Conservation (phyloP, 2,888 invertebrate species). For the Drosophila aldrichi region DNA sequence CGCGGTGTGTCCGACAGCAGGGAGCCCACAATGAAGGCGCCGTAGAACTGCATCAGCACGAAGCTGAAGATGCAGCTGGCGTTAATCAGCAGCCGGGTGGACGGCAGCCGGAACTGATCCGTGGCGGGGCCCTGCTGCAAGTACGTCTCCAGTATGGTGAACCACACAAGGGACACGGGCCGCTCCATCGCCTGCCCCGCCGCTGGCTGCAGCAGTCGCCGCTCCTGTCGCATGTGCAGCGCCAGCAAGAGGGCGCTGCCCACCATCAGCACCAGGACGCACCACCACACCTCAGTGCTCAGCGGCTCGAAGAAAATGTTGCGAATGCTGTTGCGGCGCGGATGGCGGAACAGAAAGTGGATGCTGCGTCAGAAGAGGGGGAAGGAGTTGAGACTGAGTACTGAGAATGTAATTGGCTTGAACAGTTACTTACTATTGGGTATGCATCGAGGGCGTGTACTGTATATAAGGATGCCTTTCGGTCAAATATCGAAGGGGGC, state of each 20-base stretch:
- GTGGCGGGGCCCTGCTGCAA: constrained; percentile 82
- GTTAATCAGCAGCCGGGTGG: constrained; percentile 78
- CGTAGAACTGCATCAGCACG: constrained; percentile 83
- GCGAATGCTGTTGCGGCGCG: constrained; percentile 75
- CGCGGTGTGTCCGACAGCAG: constrained; percentile 77
- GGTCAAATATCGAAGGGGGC: constrained; percentile 74
- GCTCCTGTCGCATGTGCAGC: constrained; percentile 73
- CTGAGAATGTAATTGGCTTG: too few relatives aligned
- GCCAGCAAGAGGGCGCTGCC: constrained; percentile 64
- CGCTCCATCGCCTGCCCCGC: constrained; percentile 47
- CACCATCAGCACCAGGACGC: constrained; percentile 68
- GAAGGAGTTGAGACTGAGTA: not conserved
- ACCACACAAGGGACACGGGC: constrained; percentile 70
- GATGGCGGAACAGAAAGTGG: constrained; percentile 83
- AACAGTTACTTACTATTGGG: constrained; percentile 73
- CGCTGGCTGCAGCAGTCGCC: constrained; percentile 8
- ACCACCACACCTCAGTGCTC: constrained; percentile 79
- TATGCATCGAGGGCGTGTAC: constrained; percentile 72
- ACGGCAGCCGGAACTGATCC: constrained; percentile 69
- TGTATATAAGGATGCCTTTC: constrained; percentile 61
- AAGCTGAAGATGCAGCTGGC: constrained; percentile 78
- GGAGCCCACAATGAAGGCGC: constrained; percentile 83
- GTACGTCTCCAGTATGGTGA: constrained; percentile 80
- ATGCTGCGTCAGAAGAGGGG: constrained; percentile 57
- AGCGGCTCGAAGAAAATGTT: constrained; percentile 83